Base-by-base conservation (phyloP, 1,140 invertebrate species). In the Phymastichus coffea region DNA sequence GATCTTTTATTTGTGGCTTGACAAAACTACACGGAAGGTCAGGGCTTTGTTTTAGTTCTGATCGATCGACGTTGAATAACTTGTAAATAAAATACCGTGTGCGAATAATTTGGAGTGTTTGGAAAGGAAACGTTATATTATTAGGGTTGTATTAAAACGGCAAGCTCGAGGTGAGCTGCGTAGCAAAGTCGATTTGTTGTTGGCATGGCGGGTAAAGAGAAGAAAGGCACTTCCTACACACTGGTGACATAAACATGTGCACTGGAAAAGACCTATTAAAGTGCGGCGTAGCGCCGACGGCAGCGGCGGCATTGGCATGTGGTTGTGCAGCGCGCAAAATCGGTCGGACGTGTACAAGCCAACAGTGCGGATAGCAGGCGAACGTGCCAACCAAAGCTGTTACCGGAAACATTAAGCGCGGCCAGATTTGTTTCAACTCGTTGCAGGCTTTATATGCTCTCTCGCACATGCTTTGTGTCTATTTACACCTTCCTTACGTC, bases 321-420 rank as follows among this genome's bases (percentile, higher is more conserved):
- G 23, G 14, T 12, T 23, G 10, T 14, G 1, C 37, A 40, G 19
- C 35, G 25, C 23, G 28, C 19, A 35, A 10, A 25, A 41, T 57
- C 30, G 41, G 22, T n/a, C 23, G 44, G 8, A n/a, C 15, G 20
- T 40, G 15, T n/a, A 15, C n/a, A n/a, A n/a, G n/a, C n/a, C n/a
- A n/a, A n/a, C n/a, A n/a, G n/a, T n/a, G n/a, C 15, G 15, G 37
- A 9, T 14, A 15, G n/a, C 37, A 9, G 37, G 9, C 25, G 10
- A 19, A 30, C 22, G 23, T 19, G 17, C 26, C 26, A 43, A 57
- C n/a, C 35, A 51, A 58, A 51, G 46, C 58, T 46, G 58, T 55
- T 54, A 47, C 47, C 52, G 48, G 56, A 60, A 53, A 60, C 64
- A 57, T 65, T 63, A 60, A 33, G 56, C 47, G 57, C 28, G n/a